A percentile compares a stretch with the other conserved stretches of the same genome.
Conservation (phyloP, 2,888 invertebrate genomes). For the Hirtodrosophila histrioides region DNA sequence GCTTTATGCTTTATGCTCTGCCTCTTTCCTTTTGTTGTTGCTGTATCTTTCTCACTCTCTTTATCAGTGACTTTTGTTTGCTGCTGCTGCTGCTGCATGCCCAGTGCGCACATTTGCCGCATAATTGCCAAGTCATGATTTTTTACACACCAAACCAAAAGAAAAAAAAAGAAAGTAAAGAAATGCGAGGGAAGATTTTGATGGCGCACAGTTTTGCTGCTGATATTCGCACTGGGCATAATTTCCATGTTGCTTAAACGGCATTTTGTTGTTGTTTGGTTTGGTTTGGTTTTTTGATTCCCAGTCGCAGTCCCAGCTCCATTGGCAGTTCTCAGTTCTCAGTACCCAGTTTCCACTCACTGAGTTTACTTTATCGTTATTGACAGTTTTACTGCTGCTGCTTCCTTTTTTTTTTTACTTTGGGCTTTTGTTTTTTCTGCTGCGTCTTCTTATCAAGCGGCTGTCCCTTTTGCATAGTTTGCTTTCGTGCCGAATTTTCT, state of each 20-base stretch:
- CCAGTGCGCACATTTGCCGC: conserved; percentile 77
- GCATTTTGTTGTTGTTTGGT: conserved; percentile 50
- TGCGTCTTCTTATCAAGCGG: conserved; percentile 49
- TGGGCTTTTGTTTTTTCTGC: conserved; percentile 8
- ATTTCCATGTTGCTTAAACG: conserved; percentile 79
- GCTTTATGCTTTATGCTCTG: conserved; percentile 17
- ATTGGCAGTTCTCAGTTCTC: conserved; percentile 9
- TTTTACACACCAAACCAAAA: conserved; percentile 60
- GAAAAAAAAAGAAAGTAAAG: conserved; percentile 28
- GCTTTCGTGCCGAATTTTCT: conserved; percentile 55
- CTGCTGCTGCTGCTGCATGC: conserved; percentile 35
- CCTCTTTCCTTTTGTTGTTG: neutral
- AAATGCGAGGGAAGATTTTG: conserved; percentile 34
- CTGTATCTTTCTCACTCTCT: neutral
- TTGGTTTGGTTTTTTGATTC: conserved; percentile 13
- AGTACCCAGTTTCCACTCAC: conserved; percentile 17
- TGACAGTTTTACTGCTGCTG: conserved; percentile 69
- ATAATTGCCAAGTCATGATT: conserved; percentile 79
- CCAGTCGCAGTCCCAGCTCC: conserved; percentile 22
- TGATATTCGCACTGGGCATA: conserved; percentile 80
- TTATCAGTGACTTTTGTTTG: conserved; percentile 48
- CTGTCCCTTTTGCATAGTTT: conserved; percentile 77
- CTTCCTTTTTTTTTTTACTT: conserved; percentile 32
- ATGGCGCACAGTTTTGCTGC: conserved; percentile 44
- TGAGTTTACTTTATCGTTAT: conserved; percentile 71